Percentiles rank a stretch among this genome's conserved stretches.
Evolutionary conservation across 92 coral and sea anemone genomes (phyloP).

Genomic region (Palythoa grandiflora): DNA sequence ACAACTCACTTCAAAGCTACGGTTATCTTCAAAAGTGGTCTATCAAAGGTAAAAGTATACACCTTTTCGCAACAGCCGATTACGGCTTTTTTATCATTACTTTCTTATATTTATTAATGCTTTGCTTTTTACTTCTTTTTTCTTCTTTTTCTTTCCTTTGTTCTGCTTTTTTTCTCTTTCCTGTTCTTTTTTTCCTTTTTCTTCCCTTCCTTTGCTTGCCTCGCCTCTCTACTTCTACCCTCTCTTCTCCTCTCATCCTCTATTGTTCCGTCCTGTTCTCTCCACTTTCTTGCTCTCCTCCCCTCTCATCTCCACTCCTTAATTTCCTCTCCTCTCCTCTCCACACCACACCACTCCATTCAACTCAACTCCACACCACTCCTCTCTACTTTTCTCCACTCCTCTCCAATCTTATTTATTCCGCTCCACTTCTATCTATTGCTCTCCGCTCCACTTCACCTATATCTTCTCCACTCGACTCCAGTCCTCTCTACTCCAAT

Average conservation of each 20-base stretch:
- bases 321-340: background rate
- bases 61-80: too few species aligned
- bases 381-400: too few species aligned
- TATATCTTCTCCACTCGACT: too few species aligned
- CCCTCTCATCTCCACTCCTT: background rate
- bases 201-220: background rate
- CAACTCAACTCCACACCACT: too few species aligned
- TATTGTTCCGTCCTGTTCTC: background rate
- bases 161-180: background rate
- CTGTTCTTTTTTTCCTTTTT: background rate
- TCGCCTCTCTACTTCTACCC: background rate
- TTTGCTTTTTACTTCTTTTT: background rate
- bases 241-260: background rate
- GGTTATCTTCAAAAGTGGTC: slow-evolving; percentile 80
- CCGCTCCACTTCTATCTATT: too few species aligned
- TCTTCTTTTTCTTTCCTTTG: background rate
- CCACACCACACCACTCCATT: background rate
- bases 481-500: too few species aligned
- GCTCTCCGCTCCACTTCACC: too few species aligned
- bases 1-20: slow-evolving; percentile 86
- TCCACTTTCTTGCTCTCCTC: background rate
- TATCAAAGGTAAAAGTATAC: slow-evolving; percentile 79
- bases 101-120: background rate
- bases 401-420: too few species aligned
- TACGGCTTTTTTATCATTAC: background rate